A percentile compares a stretch with the other conserved stretches of the same genome.
Evolutionary conservation across 2,888 invertebrate genomes (phyloP).

Genomic region (Tetrapedia diversipes): DNA sequence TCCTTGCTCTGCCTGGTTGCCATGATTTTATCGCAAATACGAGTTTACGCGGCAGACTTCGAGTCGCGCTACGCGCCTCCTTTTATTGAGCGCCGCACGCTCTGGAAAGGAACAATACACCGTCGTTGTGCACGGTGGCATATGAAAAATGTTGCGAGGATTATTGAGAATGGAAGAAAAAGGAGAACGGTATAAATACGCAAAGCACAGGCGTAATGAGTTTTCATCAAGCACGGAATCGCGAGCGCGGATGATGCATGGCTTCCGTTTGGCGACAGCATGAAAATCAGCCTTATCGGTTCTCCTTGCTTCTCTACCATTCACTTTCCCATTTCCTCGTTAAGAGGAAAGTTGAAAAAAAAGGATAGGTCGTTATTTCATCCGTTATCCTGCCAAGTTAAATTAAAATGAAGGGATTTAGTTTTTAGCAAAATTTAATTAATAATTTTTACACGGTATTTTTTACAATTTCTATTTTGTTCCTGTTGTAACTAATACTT

Average conservation of each 20-base stretch:
- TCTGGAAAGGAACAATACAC: background rate
- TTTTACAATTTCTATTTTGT: background rate
- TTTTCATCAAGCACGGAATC: constrained; percentile 24
- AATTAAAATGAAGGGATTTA: background rate
- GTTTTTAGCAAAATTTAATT: too few species aligned
- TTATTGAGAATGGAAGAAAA: background rate
- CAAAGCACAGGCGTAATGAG: constrained; percentile 35
- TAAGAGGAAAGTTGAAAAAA: background rate
- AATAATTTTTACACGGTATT: too few species aligned
- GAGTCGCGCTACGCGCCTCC: background rate
- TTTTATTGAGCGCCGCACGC: background rate
- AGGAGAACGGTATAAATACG: constrained; percentile 11
- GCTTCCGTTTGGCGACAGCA: constrained; percentile 49
- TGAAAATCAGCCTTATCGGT: constrained; percentile 34
- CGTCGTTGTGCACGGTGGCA: constrained; percentile 5
- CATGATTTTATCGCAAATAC: constrained; percentile 31
- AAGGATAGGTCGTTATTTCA: background rate
- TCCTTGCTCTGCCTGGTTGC: background rate
- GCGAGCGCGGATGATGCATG: constrained; percentile 23
- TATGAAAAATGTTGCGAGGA: constrained; percentile 18
- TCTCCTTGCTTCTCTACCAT: constrained; percentile 1
- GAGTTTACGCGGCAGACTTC: constrained; percentile 3
- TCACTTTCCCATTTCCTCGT: background rate
- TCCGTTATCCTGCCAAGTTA: background rate
- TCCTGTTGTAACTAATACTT: background rate